These are phyloP conservation scores for Gymnoscopelus microlampas DNA, from an alignment of 2,797 vertebrate genomes.

Conservation along the genomic window DNA sequence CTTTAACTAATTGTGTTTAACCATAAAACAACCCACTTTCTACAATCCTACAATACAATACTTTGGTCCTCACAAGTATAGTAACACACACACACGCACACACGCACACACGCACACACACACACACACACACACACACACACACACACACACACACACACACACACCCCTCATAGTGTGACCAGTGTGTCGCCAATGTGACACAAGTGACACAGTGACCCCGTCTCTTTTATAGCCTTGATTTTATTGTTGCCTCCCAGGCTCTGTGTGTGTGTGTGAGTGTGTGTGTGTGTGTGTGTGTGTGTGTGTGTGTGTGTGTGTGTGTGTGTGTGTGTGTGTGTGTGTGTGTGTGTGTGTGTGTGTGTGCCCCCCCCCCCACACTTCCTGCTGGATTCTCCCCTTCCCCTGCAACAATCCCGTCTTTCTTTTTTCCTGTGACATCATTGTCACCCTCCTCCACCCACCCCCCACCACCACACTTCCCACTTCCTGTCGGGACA, in stretches of 20 bases:
- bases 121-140: background rate
- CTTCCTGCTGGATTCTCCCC: constrained; percentile 22
- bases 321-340: constrained; percentile 6
- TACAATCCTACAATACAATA: too few relatives aligned
- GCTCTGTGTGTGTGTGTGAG: constrained; percentile 8
- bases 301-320: constrained; percentile 6
- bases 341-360: constrained; percentile 6
- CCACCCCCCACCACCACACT: constrained; percentile 10
- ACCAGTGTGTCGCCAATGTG: too few relatives aligned
- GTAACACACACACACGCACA: too few relatives aligned
- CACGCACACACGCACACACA: too few relatives aligned
- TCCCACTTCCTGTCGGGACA: constrained; percentile 69
- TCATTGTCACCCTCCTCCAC: constrained; percentile 45
- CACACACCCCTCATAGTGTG: background rate
- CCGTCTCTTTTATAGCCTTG: too few relatives aligned
- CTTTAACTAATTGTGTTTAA: too few relatives aligned
- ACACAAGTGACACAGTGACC: too few relatives aligned
- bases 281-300: background rate
- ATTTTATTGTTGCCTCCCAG: background rate
- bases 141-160: constrained; percentile 7
- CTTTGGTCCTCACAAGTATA: too few relatives aligned
- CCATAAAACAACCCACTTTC: too few relatives aligned
- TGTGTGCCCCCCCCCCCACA: background rate
- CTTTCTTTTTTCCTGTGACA: constrained; percentile 72
- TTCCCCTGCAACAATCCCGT: constrained; percentile 58